A percentile compares a stretch with the other conserved stretches of the same genome.
These are phyloP conservation scores for Antheraea assamensis DNA, from an alignment of 2,888 invertebrate species.

Conservation along the genomic window DNA sequence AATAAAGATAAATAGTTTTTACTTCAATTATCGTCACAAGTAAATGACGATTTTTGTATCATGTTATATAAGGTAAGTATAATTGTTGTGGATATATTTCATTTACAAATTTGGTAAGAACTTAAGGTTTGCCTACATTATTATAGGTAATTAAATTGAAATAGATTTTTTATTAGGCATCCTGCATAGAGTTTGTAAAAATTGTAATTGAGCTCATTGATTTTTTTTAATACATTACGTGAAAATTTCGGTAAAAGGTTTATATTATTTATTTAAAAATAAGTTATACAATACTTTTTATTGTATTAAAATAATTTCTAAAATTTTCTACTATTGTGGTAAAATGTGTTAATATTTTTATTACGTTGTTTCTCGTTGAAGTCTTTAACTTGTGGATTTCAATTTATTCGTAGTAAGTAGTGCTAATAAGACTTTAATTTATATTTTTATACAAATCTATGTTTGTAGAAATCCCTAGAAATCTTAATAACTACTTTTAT, in stretches of 20 bases:
- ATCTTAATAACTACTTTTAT: neutral
- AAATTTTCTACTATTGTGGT: neutral
- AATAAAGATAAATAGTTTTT: too few relatives aligned
- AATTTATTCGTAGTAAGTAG: neutral
- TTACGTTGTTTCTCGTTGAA: conserved; percentile 16
- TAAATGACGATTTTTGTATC: neutral
- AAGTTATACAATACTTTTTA: neutral
- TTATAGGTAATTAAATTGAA: neutral
- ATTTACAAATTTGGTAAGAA: neutral
- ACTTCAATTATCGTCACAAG: too few relatives aligned
- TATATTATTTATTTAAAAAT: neutral
- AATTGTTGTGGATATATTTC: neutral
- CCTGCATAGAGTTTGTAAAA: neutral
- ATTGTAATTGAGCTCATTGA: neutral
- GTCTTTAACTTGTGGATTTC: conserved; percentile 21
- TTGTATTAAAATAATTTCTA: neutral
- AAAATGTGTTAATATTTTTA: neutral
- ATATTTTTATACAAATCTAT: neutral
- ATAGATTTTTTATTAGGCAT: neutral
- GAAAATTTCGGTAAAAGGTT: neutral
- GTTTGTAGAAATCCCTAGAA: neutral
- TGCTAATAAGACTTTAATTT: neutral
- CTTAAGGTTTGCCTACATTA: neutral
- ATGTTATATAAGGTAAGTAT: neutral
- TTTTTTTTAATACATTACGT: neutral